Evolutionary conservation across 2,797 vertebrate species (phyloP).

Genomic region (Oreochromis mossambicus): DNA sequence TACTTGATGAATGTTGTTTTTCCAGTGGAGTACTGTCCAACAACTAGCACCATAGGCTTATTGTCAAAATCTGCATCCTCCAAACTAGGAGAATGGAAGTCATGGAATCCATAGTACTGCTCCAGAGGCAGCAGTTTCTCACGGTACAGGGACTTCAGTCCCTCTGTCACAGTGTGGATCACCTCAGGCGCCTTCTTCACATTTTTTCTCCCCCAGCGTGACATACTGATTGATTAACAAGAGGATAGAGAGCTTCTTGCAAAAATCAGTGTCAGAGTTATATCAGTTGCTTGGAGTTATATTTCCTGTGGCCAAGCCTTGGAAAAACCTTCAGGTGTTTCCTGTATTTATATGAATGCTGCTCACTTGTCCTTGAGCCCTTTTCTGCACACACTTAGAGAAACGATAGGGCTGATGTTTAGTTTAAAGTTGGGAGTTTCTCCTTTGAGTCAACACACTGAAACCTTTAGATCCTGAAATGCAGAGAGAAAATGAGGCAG

Average conservation of each 20-base stretch:
- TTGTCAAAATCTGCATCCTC: constrained; percentile 93
- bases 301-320: constrained; percentile 42
- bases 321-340: constrained; percentile 62
- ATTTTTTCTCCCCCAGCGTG: constrained; percentile 88
- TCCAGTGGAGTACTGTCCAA: constrained; percentile 92
- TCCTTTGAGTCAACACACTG: neutral
- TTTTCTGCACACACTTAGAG: constrained; percentile 3
- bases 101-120: constrained; percentile 87
- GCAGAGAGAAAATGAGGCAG: neutral
- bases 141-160: constrained; percentile 88
- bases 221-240: constrained; percentile 73
- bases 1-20: constrained; percentile 94
- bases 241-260: constrained; percentile 4
- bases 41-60: constrained; percentile 94
- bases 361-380: constrained; percentile 45
- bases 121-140: constrained; percentile 88
- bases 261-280: constrained; percentile 11
- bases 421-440: constrained; percentile 6
- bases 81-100: constrained; percentile 87
- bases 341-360: constrained; percentile 63
- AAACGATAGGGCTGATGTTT: constrained; percentile 4
- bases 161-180: constrained; percentile 89
- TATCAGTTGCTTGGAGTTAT: constrained; percentile 12
- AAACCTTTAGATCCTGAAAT: constrained; percentile 32
- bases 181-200: constrained; percentile 88